phyloP scores from a whole-genome alignment of 2,113 vertebrate species.

The Andinoacara biseriatus region DNA sequence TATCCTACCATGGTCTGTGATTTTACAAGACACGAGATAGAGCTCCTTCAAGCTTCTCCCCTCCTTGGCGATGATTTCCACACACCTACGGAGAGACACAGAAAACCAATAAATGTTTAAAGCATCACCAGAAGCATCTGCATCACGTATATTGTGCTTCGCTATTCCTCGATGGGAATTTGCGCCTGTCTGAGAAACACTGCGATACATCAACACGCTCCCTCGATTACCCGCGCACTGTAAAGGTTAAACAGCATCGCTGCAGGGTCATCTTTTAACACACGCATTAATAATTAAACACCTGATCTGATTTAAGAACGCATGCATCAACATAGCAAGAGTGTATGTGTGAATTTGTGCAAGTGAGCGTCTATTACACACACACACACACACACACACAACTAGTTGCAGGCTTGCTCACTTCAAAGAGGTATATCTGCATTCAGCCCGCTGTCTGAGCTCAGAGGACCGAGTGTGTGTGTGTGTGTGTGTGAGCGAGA shows the following conservation, averaged over 20 bases:
- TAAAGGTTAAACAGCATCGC: conserved; percentile 66
- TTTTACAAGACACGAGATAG: conserved; percentile 98
- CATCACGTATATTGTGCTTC: background rate
- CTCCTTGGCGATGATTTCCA: conserved; percentile 99
- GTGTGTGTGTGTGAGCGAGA: background rate
- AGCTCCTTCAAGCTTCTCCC: conserved; percentile 95
- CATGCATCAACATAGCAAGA: conserved; percentile 26
- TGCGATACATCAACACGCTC: background rate
- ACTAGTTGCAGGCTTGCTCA: conserved; percentile 17
- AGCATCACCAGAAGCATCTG: conserved; percentile 2
- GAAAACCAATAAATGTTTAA: conserved; percentile 47
- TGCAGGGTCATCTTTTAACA: conserved; percentile 62
- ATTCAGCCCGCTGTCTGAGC: conserved; percentile 58
- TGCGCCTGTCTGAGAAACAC: conserved; percentile 3
- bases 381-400: background rate
- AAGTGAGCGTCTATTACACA: background rate
- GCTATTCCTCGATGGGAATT: conserved; percentile 13
- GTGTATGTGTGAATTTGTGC: conserved; percentile 4
- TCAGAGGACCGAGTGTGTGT: conserved; percentile 47
- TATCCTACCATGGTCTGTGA: conserved; percentile 95
- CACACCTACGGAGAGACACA: conserved; percentile 88
- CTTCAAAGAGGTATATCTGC: conserved; percentile 74
- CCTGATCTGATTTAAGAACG: conserved; percentile 69
- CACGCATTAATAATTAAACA: conserved; percentile 73
- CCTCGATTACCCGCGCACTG: background rate